Evolutionary conservation across 2,797 vertebrate species (phyloP).

Genomic region (Manis pentadactyla): DNA sequence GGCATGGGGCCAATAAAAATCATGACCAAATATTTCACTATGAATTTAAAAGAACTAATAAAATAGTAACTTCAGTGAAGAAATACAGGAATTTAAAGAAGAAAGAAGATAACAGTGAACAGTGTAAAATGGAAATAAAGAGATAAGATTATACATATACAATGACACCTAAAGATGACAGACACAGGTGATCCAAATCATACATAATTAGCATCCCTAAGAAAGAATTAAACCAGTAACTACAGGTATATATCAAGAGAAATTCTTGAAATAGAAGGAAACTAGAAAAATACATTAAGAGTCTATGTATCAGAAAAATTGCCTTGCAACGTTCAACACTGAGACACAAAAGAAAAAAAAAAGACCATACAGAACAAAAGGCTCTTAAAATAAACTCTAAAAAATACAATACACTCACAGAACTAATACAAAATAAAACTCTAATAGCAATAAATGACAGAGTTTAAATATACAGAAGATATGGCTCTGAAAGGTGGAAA

Average conservation of each 20-base stretch:
- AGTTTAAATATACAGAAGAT: background rate
- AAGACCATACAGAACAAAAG: background rate
- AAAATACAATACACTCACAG: background rate
- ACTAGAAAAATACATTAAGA: background rate
- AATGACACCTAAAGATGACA: background rate
- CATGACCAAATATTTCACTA: background rate
- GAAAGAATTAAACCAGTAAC: background rate
- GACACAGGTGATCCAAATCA: background rate
- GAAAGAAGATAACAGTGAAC: background rate
- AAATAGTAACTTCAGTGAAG: background rate
- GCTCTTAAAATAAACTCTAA: background rate
- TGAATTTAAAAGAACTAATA: background rate
- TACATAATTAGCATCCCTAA: background rate
- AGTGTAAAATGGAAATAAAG: background rate
- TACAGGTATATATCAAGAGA: background rate
- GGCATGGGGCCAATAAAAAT: background rate
- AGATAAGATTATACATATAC: background rate
- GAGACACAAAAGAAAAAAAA: background rate
- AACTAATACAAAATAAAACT: background rate
- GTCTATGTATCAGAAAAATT: background rate
- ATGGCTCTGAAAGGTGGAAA: background rate
- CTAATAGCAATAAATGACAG: background rate
- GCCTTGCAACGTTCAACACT: background rate
- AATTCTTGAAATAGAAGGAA: background rate
- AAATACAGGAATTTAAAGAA: background rate